phyloP scores from a whole-genome alignment of 2,797 vertebrate genomes.

The Cirrhinus mrigala region DNA sequence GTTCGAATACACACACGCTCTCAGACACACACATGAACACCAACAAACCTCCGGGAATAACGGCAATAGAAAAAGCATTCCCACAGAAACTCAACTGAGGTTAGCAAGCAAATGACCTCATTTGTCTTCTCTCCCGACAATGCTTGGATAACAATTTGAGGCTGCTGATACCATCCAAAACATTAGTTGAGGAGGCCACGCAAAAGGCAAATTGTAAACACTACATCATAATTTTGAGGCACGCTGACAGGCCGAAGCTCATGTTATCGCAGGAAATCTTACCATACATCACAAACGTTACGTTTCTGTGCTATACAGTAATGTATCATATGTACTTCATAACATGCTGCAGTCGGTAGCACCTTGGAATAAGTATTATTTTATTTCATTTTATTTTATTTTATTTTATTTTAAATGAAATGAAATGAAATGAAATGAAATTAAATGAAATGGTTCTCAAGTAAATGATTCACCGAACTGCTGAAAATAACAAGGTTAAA shows the following conservation, averaged over 20 bases:
- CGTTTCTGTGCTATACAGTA: neutral
- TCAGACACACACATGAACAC: neutral
- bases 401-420: no score
- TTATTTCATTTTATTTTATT: neutral
- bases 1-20: neutral
- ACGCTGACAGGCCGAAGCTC: neutral
- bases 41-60: neutral
- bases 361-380: neutral
- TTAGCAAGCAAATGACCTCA: constrained; percentile 43
- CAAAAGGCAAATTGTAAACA: constrained; percentile 3
- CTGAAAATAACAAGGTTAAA: neutral
- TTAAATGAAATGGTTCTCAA: neutral
- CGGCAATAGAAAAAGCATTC: constrained; percentile 29
- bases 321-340: neutral
- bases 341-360: neutral
- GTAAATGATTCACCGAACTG: no score
- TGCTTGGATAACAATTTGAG: constrained; percentile 30
- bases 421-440: no score
- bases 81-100: constrained; percentile 26
- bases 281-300: neutral
- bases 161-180: constrained; percentile 32
- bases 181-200: neutral
- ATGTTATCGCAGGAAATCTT: neutral
- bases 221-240: constrained; percentile 33
- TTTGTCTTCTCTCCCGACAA: constrained; percentile 37